Evolutionary conservation across 2,797 vertebrate species (phyloP).

Genomic region (Bradypodion pumilum): DNA sequence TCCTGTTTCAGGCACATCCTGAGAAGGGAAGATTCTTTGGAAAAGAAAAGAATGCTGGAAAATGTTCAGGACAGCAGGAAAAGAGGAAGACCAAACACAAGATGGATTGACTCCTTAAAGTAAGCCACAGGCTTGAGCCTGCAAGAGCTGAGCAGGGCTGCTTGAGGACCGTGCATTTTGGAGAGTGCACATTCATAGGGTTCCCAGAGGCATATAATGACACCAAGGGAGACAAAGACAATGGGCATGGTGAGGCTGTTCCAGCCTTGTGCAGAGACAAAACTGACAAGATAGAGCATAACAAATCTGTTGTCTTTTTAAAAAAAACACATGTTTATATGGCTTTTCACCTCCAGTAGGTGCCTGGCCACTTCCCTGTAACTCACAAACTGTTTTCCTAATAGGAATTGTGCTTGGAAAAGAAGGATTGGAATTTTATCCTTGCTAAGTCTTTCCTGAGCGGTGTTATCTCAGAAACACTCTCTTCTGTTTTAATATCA

Average conservation of each 20-base stretch:
- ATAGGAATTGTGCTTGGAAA: slow-evolving; percentile 49
- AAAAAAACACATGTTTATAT: slow-evolving; percentile 3
- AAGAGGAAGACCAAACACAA: too few species aligned
- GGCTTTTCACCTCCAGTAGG: slow-evolving; percentile 36
- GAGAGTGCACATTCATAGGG: too few species aligned
- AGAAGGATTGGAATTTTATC: slow-evolving; percentile 49
- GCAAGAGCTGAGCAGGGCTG: too few species aligned
- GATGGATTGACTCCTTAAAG: too few species aligned
- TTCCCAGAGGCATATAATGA: too few species aligned
- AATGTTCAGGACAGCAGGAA: too few species aligned
- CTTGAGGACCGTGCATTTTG: too few species aligned
- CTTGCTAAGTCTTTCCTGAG: slow-evolving; percentile 61
- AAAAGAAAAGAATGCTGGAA: too few species aligned
- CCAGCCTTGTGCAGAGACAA: not conserved
- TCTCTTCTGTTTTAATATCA: slow-evolving; percentile 64
- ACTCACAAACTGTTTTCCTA: slow-evolving; percentile 39
- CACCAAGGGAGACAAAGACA: not conserved
- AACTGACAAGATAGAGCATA: not conserved
- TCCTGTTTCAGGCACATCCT: too few species aligned
- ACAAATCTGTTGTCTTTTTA: not conserved
- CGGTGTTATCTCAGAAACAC: slow-evolving; percentile 58
- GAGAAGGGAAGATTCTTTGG: too few species aligned
- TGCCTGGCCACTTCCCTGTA: slow-evolving; percentile 41
- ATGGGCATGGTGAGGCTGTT: not conserved
- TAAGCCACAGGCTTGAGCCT: too few species aligned